Evolutionary conservation across 2,888 invertebrate species (phyloP).

Genomic region (Petrophora chlorosata): DNA sequence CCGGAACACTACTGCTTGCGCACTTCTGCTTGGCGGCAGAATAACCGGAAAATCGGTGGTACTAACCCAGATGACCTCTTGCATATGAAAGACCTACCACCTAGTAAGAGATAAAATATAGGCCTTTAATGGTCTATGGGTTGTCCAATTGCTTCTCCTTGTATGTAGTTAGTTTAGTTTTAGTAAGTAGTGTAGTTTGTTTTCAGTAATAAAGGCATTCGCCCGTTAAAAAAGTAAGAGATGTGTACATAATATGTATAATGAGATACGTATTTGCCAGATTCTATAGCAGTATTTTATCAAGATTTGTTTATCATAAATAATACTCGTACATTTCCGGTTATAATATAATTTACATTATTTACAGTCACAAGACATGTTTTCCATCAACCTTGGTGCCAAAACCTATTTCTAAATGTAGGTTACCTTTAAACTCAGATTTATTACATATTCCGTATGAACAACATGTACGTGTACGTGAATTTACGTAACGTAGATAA

Average conservation of each 20-base stretch:
- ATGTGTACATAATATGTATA: not conserved
- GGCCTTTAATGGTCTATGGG: too few relatives aligned
- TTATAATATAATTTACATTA: conserved; percentile 33
- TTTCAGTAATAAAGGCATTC: too few relatives aligned
- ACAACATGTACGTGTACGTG: conserved; percentile 1
- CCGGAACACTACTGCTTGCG: too few relatives aligned
- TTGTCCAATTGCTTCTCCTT: too few relatives aligned
- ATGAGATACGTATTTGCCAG: not conserved
- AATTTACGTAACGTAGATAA: conserved; percentile 16
- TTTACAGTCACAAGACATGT: conserved; percentile 46
- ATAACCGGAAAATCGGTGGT: too few relatives aligned
- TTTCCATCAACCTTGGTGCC: conserved; percentile 57
- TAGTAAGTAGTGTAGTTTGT: too few relatives aligned
- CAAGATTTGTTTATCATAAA: conserved; percentile 24
- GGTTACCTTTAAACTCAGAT: conserved; percentile 68
- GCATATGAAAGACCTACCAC: too few relatives aligned
- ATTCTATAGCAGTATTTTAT: not conserved
- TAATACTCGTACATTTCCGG: conserved; percentile 39
- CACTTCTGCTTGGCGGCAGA: too few relatives aligned
- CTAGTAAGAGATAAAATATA: too few relatives aligned
- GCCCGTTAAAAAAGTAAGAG: too few relatives aligned
- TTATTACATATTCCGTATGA: conserved; percentile 48
- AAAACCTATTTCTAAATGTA: conserved; percentile 56
- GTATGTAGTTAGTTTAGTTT: too few relatives aligned
- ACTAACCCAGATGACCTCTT: too few relatives aligned